Conservation (phyloP, 2,888 invertebrate species). For the Sinopyrophorus schimmeli region DNA sequence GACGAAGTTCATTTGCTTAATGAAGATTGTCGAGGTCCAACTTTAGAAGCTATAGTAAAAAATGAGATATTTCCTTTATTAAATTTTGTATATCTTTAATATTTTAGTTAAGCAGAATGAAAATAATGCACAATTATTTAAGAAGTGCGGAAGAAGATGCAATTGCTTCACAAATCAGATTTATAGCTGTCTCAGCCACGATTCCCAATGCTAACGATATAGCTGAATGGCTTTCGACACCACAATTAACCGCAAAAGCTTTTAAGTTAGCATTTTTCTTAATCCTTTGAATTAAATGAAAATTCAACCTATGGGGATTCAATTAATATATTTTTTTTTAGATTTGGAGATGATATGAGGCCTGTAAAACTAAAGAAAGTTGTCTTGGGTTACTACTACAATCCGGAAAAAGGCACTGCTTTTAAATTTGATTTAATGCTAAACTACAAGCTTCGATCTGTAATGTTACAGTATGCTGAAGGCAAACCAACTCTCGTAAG, state of each 20-base stretch:
- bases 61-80: background rate
- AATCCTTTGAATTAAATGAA: background rate
- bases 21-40: constrained; percentile 72
- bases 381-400: constrained; percentile 70
- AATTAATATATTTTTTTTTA: constrained; percentile 49
- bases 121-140: constrained; percentile 63
- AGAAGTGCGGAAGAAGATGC: background rate
- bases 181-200: constrained; percentile 79
- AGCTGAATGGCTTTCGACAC: constrained; percentile 68
- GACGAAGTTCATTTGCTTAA: constrained; percentile 81
- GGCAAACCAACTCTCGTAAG: constrained; percentile 74
- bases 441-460: constrained; percentile 71
- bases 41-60: constrained; percentile 72
- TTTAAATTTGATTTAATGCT: constrained; percentile 78
- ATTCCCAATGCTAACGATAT: constrained; percentile 78
- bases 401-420: constrained; percentile 59
- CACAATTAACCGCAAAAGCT: constrained; percentile 56
- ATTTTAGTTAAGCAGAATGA: constrained; percentile 67
- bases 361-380: constrained; percentile 74
- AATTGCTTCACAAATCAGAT: constrained; percentile 55
- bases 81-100: background rate
- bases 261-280: constrained; percentile 56
- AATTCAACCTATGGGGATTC: background rate
- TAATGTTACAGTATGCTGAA: constrained; percentile 71
- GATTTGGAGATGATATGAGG: constrained; percentile 71